Conservation (phyloP, 2,888 invertebrate genomes). For the Cyclophora albipunctata region DNA sequence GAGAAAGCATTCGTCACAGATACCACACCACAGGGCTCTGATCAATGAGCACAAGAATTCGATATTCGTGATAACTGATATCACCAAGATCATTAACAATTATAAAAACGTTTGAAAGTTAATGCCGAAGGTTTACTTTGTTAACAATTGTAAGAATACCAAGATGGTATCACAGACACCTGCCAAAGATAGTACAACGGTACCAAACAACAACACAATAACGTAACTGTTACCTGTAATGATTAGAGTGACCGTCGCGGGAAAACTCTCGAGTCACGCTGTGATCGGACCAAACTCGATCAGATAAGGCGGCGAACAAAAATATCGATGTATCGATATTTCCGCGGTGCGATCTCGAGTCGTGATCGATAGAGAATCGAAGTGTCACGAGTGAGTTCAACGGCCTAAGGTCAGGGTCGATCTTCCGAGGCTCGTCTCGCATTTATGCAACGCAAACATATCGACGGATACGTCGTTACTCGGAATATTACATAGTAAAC, state of each 20-base stretch:
- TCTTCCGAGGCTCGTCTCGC: conserved; percentile 43
- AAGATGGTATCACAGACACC: conserved; percentile 36
- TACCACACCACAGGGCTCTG: too few species aligned
- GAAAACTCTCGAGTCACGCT: conserved; percentile 52
- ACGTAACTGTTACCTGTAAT: conserved; percentile 57
- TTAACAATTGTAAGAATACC: neutral
- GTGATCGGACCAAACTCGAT: conserved; percentile 35
- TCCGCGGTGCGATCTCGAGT: conserved; percentile 52
- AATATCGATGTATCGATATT: conserved; percentile 59
- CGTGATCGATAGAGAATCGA: conserved; percentile 74
- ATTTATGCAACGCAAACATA: conserved; percentile 47
- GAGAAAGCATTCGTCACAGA: too few species aligned
- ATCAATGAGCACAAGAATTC: too few species aligned
- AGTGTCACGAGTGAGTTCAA: conserved; percentile 71
- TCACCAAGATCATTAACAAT: too few species aligned
- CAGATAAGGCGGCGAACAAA: conserved; percentile 56
- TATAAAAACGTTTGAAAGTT: too few species aligned
- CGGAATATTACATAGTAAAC: conserved; percentile 58
- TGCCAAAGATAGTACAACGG: conserved; percentile 58
- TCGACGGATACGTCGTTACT: conserved; percentile 60
- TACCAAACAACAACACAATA: conserved; percentile 52
- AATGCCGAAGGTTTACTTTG: too few species aligned
- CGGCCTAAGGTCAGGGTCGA: conserved; percentile 69
- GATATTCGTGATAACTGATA: too few species aligned
- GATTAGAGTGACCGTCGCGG: conserved; percentile 49